A percentile compares a stretch with the other conserved stretches of the same genome.
phyloP scores from a whole-genome alignment of 2,888 invertebrate species.

The Cheilosia soror region DNA sequence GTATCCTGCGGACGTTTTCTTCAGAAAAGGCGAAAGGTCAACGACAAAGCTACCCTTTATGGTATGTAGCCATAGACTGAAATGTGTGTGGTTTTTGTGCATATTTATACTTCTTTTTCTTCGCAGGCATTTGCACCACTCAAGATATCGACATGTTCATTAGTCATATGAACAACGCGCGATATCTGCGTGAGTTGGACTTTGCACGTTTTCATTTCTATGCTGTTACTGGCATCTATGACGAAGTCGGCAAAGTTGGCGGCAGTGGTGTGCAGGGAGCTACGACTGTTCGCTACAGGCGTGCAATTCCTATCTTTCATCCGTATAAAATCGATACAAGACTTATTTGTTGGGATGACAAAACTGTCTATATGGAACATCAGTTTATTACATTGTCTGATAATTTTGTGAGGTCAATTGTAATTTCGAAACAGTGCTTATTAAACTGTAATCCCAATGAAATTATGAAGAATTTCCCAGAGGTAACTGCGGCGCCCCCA shows the following conservation, averaged over 20 bases:
- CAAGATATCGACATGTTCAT: conserved; percentile 94
- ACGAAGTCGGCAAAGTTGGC: conserved; percentile 86
- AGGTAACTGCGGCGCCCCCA: conserved; percentile 87
- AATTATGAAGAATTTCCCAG: conserved; percentile 87
- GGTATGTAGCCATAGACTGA: conserved; percentile 84
- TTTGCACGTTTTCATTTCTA: conserved; percentile 91
- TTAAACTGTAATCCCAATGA: conserved; percentile 88
- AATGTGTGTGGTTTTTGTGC: neutral
- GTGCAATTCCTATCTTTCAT: conserved; percentile 91
- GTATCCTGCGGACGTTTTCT: conserved; percentile 89
- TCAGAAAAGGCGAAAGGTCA: conserved; percentile 88
- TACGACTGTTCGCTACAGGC: conserved; percentile 90
- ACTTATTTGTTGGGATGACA: conserved; percentile 94
- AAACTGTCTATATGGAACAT: conserved; percentile 93
- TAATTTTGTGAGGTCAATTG: conserved; percentile 91
- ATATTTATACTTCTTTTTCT: neutral
- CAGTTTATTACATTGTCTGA: conserved; percentile 91
- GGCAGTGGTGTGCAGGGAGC: conserved; percentile 91
- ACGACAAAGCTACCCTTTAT: conserved; percentile 89
- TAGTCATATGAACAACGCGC: conserved; percentile 95
- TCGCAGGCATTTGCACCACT: conserved; percentile 90
- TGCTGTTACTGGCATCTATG: conserved; percentile 89
- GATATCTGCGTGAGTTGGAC: conserved; percentile 82
- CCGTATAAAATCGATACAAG: conserved; percentile 86
- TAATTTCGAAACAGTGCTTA: conserved; percentile 90